phyloP scores from a whole-genome alignment of 2,797 vertebrate species.

The Sebastolobus alascanus region DNA sequence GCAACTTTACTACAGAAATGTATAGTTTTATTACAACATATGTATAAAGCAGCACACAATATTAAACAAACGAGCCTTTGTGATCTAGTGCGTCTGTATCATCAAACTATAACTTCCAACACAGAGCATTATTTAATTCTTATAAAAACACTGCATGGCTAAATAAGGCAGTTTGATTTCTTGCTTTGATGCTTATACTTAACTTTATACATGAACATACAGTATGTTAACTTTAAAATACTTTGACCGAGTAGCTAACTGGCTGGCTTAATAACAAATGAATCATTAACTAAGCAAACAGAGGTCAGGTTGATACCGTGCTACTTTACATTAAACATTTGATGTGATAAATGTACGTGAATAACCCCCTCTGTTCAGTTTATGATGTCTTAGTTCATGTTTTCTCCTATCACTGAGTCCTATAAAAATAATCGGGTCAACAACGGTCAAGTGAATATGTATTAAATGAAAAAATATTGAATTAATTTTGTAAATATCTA shows the following conservation, averaged over 20 bases:
- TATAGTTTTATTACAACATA: background rate
- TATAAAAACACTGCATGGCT: background rate
- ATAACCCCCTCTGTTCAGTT: background rate
- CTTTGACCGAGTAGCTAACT: accelerated
- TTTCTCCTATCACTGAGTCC: background rate
- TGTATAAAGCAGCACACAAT: background rate
- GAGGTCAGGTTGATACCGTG: background rate
- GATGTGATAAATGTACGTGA: background rate
- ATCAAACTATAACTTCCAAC: background rate
- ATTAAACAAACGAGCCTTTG: background rate
- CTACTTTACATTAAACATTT: background rate
- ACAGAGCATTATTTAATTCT: background rate
- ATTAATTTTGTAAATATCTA: background rate
- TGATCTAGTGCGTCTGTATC: background rate
- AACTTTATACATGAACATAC: background rate
- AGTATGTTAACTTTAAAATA: background rate
- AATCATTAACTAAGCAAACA: constrained; percentile 11
- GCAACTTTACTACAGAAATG: background rate
- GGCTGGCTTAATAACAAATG: background rate
- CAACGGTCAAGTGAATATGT: background rate
- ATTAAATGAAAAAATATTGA: background rate
- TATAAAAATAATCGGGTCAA: background rate
- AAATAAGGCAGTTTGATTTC: background rate
- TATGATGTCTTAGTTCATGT: background rate
- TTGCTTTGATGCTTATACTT: background rate